Percentiles rank a stretch among this genome's conserved stretches.
These are phyloP conservation scores for Porites evermanni DNA, from an alignment of 92 coral and sea anemone genomes.

Conservation along the genomic window DNA sequence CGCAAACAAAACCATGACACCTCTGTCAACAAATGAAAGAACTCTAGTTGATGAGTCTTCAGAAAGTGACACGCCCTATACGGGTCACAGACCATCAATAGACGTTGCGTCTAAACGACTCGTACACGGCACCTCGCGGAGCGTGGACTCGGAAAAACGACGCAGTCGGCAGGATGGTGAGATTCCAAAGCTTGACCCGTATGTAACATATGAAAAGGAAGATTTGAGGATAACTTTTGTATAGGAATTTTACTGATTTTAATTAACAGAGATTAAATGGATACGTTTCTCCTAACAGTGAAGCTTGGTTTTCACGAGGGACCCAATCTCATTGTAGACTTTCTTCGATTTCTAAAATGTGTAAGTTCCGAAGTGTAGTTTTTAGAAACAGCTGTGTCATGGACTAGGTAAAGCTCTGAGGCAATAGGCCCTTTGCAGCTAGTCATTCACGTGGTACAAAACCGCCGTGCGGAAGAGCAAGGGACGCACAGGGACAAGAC, in stretches of 20 bases:
- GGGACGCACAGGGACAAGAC: no score
- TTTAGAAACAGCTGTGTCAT: neutral
- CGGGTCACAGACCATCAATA: conserved; percentile 52
- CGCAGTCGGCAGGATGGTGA: conserved; percentile 46
- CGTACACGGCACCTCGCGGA: conserved; percentile 41
- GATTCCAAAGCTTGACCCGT: conserved; percentile 75
- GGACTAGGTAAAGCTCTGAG: neutral
- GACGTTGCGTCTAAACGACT: conserved; percentile 46
- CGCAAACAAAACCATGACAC: conserved; percentile 74
- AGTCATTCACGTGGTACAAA: no score
- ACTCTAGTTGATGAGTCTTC: conserved; percentile 69
- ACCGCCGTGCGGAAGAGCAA: no score
- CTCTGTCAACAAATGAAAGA: conserved; percentile 71
- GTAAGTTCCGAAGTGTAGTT: neutral
- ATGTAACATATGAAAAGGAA: conserved; percentile 82
- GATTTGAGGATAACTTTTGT: conserved; percentile 95
- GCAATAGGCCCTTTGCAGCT: neutral
- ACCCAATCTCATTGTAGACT: neutral
- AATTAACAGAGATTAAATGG: neutral
- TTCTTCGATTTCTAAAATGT: neutral
- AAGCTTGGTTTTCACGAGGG: neutral
- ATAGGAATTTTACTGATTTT: conserved; percentile 3
- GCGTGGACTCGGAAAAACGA: conserved; percentile 50
- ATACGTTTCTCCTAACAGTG: neutral
- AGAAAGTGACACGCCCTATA: conserved; percentile 62